Evolutionary conservation across 2,797 vertebrate genomes (phyloP).

Genomic region (Rhinophrynus dorsalis): DNA sequence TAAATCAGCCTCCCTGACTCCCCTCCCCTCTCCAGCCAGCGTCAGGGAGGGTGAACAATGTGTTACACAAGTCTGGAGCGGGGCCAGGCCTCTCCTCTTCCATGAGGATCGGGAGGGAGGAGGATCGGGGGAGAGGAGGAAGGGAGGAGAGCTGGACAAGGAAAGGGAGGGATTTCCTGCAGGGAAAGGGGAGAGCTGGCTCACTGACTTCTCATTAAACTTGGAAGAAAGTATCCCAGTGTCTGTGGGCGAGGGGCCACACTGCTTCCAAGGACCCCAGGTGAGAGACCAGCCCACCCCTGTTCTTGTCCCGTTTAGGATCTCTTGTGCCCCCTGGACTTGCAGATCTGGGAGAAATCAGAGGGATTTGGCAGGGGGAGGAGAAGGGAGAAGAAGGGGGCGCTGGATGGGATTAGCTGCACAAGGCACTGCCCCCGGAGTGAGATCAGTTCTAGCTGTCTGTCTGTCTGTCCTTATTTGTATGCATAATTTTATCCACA

Average conservation of each 20-base stretch:
- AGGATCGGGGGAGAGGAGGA: conserved; percentile 19
- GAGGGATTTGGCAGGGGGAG: background rate
- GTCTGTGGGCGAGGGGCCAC: background rate
- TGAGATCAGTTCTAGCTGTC: background rate
- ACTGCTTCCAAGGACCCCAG: background rate
- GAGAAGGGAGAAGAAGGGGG: background rate
- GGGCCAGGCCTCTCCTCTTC: conserved; percentile 16
- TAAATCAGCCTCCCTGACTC: too few species aligned
- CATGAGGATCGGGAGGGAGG: conserved; percentile 13
- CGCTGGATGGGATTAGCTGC: background rate
- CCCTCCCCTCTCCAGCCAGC: background rate
- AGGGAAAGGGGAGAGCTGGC: conserved; percentile 11
- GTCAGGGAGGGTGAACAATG: background rate
- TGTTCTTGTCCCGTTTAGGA: too few species aligned
- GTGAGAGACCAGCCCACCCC: background rate
- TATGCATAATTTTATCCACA: background rate
- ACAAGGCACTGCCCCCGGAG: background rate
- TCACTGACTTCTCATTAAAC: background rate
- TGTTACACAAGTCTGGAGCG: conserved; percentile 2
- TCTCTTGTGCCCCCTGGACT: background rate
- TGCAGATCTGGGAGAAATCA: background rate
- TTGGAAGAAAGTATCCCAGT: conserved; percentile 9
- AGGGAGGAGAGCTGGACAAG: conserved; percentile 14
- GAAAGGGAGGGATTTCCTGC: conserved; percentile 44
- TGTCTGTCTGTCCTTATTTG: background rate